Evolutionary conservation across 2,113 vertebrate genomes (phyloP), one percentile per base, ranked within the genome.

Genomic region (Pollachius pollachius): DNA sequence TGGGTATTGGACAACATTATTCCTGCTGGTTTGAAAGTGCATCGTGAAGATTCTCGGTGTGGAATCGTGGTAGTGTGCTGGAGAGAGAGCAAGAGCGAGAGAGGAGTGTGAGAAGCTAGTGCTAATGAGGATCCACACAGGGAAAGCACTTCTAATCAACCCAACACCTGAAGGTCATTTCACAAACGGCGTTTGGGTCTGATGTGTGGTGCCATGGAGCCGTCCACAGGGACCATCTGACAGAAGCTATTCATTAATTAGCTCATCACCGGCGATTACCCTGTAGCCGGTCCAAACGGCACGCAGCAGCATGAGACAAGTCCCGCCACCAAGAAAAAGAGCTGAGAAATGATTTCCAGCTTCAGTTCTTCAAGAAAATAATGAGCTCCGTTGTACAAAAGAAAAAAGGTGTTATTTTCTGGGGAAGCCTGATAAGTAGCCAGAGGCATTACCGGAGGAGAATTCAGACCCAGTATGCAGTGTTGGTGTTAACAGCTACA

Each of bases 231-330:
- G 86, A 90, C 88, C 84, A 83, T 72, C 72, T 83, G 84, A 90
- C 88, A 90, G 87, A 80, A 83, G 78, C 84, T 83, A 85, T 90
- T 90, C 84, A 88, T 95, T 95, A 92, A 95, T 96, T 92, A 95
- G 94, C 94, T 95, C 92, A 91, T 95, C 94, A 90, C 86, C 89
- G 86, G 77, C 86, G 92, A 91, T 90, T 88, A 87, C 21, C 78
- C 75, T 82, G 77, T 86, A 88, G 87, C 89, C 80, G 65, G 74
- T 85, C 86, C 85, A 80, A 71, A 69, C 78, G 86, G 86, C 77
- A 70, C 69, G 57, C 82, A 77, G 77, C 73, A 72, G 27, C 73
- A 81, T 75, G 72, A 80, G 82, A 72, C 60, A 57, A 2, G 4
- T 34, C 30, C 30, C 30, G 2, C 30, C 23, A 23, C 4, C 30